phyloP scores from a whole-genome alignment of 2,888 invertebrate genomes.

The Lochmaea capreae region DNA sequence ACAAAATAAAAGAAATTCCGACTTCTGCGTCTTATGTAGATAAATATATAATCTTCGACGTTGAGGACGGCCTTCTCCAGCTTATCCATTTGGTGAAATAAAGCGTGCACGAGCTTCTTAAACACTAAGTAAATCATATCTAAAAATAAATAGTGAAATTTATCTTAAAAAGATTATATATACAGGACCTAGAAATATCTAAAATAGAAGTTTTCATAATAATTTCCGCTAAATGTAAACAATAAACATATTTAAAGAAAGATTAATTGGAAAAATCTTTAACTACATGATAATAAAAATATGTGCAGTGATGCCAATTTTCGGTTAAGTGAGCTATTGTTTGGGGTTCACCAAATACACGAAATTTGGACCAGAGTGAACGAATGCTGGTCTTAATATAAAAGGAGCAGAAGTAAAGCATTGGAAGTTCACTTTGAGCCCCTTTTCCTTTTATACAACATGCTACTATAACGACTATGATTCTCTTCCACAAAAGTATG shows the following conservation, averaged over 20 bases:
- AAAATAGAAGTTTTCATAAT: background rate
- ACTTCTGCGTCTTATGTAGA: background rate
- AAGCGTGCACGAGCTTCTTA: background rate
- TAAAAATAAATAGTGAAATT: constrained; percentile 1
- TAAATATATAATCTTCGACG: constrained; percentile 12
- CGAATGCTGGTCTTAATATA: too few relatives aligned
- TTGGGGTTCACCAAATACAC: too few relatives aligned
- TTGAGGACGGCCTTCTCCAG: constrained; percentile 2
- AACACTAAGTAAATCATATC: constrained; percentile 7
- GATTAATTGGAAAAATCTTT: background rate
- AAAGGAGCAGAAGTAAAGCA: too few relatives aligned
- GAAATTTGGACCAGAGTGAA: too few relatives aligned
- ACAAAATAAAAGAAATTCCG: constrained; percentile 9
- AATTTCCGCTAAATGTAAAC: background rate
- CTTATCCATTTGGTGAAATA: background rate
- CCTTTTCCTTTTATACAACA: too few relatives aligned
- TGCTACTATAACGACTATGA: too few relatives aligned
- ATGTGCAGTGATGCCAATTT: too few relatives aligned
- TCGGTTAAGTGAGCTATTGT: background rate
- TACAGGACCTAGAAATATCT: constrained; percentile 2
- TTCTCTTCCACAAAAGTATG: too few relatives aligned
- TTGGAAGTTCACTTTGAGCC: too few relatives aligned
- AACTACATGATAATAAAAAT: background rate
- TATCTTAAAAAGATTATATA: background rate
- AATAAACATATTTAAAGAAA: background rate